Evolutionary conservation across 2,113 vertebrate species (phyloP), one percentile per base, ranked within the genome.

Genomic region (Menidia beryllina): DNA sequence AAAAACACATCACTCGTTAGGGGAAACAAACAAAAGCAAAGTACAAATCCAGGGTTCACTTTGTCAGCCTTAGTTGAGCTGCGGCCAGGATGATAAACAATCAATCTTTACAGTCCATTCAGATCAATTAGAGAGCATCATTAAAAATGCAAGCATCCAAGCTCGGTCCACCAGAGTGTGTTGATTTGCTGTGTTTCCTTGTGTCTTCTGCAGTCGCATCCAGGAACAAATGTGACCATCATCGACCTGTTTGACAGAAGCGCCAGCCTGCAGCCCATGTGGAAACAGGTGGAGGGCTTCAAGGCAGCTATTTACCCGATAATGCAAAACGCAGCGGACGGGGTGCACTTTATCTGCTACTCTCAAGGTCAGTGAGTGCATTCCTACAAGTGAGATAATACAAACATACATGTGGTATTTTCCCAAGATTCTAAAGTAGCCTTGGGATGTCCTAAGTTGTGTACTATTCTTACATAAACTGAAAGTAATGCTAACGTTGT

Each of bases 261-360:
- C 6, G 88, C 94, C 69, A 97, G 96, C 67, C 87, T 97, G 73
- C 51, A 95, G 89, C 95, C 96, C 10, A 79, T 97, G 69, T 97
- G 96, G 96, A 95, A 95, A 60, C 96, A 97, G 86, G 96, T 96
- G 70, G 92, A 95, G 53, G 96, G 96, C 5, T 97, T 97, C 84
- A 91, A 93, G 49, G 86, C 91, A 27, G 96, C 93, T 13, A 95
- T 97, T 60, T 92, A 91, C 65, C 96, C 96, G 53, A 94, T 97
- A 81, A 95, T 97, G 94, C 93, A 95, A 75, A 94, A 96, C 2
- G 91, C 96, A 6, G 93, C 82, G 0, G 86, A 95, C 2, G 96
- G 96, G 0, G 93, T 97, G 14, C 94, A 97, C 68, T 91, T 95
- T 25, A 93, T 95, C 79, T 95, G 94, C 88, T 95, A 94, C 91